Percentiles rank a stretch among this genome's conserved stretches.
phyloP scores from a whole-genome alignment of 2,113 vertebrate genomes.

The Phoenicopterus ruber region DNA sequence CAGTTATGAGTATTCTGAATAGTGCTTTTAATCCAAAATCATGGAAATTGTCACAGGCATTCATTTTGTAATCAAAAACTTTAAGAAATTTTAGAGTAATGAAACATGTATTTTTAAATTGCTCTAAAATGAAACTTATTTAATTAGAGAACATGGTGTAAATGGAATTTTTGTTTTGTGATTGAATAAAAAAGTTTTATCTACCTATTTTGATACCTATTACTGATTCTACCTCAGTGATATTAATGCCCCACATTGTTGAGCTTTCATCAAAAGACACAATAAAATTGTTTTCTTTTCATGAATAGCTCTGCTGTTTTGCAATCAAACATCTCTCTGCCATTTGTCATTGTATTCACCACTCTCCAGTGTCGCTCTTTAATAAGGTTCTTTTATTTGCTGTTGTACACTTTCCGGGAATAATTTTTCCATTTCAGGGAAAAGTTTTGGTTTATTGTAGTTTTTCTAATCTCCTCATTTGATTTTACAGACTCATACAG shows the following conservation, averaged over 20 bases:
- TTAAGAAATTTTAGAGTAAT: not conserved
- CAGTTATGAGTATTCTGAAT: not conserved
- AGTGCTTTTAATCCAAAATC: not conserved
- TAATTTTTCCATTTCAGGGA: slow-evolving; percentile 53
- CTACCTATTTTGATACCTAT: not conserved
- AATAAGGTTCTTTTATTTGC: slow-evolving; percentile 47
- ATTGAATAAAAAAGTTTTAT: slow-evolving; percentile 22
- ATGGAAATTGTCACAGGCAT: not conserved
- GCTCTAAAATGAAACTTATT: not conserved
- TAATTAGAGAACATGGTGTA: not conserved
- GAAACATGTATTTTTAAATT: not conserved
- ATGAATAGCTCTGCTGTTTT: slow-evolving; percentile 65
- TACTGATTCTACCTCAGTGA: not conserved
- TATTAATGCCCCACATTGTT: slow-evolving; percentile 24
- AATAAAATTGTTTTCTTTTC: slow-evolving; percentile 49
- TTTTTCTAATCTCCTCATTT: slow-evolving; percentile 62
- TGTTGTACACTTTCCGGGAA: slow-evolving; percentile 39
- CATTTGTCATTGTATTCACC: slow-evolving; percentile 51
- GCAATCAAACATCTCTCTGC: slow-evolving; percentile 7
- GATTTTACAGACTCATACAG: slow-evolving; percentile 49
- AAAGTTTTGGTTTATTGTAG: slow-evolving; percentile 55
- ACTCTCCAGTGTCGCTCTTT: slow-evolving; percentile 19
- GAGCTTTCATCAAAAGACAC: slow-evolving; percentile 36
- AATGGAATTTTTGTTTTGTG: slow-evolving; percentile 2
- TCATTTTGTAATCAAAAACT: not conserved